Conservation (phyloP, 92 coral and sea anemone genomes). For the Epizoanthus ramosus region DNA sequence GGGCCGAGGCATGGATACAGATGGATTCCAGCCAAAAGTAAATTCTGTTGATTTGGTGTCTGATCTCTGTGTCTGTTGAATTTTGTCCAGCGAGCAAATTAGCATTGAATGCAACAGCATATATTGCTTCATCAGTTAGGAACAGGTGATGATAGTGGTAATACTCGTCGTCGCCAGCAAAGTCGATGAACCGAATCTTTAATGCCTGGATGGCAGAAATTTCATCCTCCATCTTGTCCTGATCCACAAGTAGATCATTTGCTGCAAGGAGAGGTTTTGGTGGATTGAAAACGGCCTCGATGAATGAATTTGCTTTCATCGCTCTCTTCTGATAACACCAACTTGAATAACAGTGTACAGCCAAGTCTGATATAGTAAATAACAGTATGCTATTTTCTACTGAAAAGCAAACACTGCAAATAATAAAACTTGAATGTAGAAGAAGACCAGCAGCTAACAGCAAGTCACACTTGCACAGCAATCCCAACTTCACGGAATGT, state of each 20-base stretch:
- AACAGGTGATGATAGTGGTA: not conserved
- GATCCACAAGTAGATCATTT: not conserved
- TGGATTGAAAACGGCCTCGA: not conserved
- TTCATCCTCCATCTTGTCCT: not conserved
- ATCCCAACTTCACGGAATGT: not conserved
- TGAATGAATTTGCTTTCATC: not conserved
- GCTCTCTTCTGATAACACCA: not conserved
- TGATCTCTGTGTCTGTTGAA: not conserved
- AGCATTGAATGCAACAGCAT: not conserved
- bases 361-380: not conserved
- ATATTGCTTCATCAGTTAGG: constrained; percentile 4
- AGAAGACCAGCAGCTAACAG: not conserved
- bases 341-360: not conserved
- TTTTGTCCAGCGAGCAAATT: not conserved
- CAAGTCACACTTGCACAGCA: not conserved
- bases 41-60: too few species aligned
- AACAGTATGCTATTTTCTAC: not conserved
- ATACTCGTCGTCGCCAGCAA: not conserved
- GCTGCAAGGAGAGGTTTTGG: not conserved
- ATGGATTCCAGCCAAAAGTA: too few species aligned
- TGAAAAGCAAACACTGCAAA: too few species aligned
- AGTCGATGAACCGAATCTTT: not conserved
- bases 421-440: not conserved
- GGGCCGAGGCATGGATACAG: too few species aligned
- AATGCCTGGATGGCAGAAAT: not conserved